Evolutionary conservation across 2,113 vertebrate species (phyloP).

Genomic region (Pomatostomus ruficeps): DNA sequence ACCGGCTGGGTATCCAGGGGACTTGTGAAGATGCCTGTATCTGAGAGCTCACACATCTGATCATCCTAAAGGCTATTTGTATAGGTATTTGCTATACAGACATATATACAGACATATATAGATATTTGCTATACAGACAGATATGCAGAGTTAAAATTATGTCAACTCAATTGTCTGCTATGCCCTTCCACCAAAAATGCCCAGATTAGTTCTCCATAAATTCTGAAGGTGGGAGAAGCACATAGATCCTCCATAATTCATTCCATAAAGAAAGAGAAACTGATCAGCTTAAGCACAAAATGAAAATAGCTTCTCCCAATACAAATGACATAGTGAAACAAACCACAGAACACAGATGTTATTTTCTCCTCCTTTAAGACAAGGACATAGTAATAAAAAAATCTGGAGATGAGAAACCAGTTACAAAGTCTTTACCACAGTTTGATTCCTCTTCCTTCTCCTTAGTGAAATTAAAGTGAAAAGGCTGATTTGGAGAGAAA

Average conservation of each 20-base stretch:
- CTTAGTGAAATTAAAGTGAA: background rate
- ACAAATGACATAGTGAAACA: background rate
- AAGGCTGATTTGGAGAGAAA: background rate
- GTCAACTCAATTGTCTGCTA: background rate
- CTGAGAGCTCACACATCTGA: rapidly evolving
- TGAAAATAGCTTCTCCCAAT: background rate
- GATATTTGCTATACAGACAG: background rate
- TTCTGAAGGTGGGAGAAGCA: background rate
- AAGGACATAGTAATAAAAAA: background rate
- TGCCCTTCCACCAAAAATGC: background rate
- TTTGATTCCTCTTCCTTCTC: background rate
- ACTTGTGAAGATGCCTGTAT: background rate
- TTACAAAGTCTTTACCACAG: background rate
- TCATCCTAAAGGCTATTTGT: background rate
- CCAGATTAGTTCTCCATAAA: background rate
- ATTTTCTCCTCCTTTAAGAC: background rate
- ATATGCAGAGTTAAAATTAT: rapidly evolving
- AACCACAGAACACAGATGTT: rapidly evolving
- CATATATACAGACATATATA: rapidly evolving
- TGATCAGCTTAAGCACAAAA: background rate
- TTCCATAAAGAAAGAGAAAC: background rate
- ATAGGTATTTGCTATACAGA: background rate
- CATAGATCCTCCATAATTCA: background rate
- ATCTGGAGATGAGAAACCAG: background rate
- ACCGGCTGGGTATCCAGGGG: background rate